Percentiles rank a stretch among this genome's conserved stretches.
Evolutionary conservation across 2,113 vertebrate species (phyloP).

Genomic region (Trachemys scripta): DNA sequence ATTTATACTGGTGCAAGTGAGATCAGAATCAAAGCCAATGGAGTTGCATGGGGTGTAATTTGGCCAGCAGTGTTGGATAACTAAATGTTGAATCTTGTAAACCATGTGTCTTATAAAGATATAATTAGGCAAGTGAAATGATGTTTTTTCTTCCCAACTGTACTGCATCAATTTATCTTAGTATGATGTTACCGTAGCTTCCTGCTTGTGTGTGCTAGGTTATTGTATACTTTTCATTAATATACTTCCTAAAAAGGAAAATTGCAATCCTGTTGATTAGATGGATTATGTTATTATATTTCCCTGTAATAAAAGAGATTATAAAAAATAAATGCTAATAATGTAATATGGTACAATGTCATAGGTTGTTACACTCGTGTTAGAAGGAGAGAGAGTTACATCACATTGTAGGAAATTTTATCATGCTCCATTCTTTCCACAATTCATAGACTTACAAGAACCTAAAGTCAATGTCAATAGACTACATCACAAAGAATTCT

Average conservation of each 20-base stretch:
- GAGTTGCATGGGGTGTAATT: background rate
- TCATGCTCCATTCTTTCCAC: conserved; percentile 12
- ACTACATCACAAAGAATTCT: background rate
- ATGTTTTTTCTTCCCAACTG: background rate
- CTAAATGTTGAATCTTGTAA: background rate
- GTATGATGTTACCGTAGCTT: rapidly evolving
- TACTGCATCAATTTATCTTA: background rate
- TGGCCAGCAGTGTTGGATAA: background rate
- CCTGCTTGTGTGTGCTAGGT: background rate
- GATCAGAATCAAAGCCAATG: background rate
- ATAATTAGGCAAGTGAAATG: background rate
- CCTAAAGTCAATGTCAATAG: background rate
- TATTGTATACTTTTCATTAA: conserved; percentile 47
- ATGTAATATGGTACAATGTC: conserved; percentile 46
- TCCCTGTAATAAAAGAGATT: conserved; percentile 36
- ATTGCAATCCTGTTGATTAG: conserved; percentile 50
- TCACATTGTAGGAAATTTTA: conserved; percentile 34
- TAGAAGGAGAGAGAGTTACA: conserved; percentile 28
- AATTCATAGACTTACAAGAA: background rate
- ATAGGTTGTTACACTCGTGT: conserved; percentile 14
- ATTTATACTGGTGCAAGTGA: background rate
- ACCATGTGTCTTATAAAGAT: rapidly evolving
- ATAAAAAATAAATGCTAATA: conserved; percentile 58
- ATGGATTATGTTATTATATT: conserved; percentile 39
- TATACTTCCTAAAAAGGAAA: conserved; percentile 46